Percentiles rank a stretch among this genome's conserved stretches.
Conservation (phyloP, 2,797 vertebrate genomes). For the Balearica regulorum region DNA sequence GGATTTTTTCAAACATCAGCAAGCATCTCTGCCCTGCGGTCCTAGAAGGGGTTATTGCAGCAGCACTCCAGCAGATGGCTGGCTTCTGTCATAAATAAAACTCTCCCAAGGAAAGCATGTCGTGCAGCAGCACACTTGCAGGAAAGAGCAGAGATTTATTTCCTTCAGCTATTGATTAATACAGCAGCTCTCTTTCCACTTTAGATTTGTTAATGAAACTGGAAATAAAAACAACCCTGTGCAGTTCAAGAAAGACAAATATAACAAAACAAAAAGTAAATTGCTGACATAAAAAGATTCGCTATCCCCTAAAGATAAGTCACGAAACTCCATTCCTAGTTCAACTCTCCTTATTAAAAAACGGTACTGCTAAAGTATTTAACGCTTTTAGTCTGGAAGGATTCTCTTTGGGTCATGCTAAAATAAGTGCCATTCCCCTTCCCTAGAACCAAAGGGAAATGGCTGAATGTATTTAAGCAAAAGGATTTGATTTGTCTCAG, state of each 20-base stretch:
- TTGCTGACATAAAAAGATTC: background rate
- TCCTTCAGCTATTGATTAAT: background rate
- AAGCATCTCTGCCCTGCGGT: background rate
- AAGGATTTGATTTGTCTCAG: background rate
- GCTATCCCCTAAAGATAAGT: background rate
- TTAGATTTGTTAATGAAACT: background rate
- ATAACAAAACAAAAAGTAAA: conserved; percentile 14
- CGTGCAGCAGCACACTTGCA: background rate
- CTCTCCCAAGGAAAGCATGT: background rate
- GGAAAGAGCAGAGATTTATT: background rate
- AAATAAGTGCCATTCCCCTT: background rate
- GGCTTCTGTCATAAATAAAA: conserved; percentile 61
- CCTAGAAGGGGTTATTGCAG: conserved; percentile 16
- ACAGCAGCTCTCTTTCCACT: background rate
- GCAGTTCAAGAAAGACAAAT: background rate
- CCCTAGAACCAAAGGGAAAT: background rate
- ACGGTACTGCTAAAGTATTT: background rate
- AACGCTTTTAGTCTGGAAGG: background rate
- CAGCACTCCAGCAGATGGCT: conserved; percentile 62
- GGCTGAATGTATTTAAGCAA: background rate
- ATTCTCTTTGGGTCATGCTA: background rate
- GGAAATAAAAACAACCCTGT: background rate
- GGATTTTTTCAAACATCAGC: background rate
- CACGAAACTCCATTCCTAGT: background rate
- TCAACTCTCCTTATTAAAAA: background rate